Conservation (phyloP, 1,140 invertebrate species). For the Bactericera cockerelli region DNA sequence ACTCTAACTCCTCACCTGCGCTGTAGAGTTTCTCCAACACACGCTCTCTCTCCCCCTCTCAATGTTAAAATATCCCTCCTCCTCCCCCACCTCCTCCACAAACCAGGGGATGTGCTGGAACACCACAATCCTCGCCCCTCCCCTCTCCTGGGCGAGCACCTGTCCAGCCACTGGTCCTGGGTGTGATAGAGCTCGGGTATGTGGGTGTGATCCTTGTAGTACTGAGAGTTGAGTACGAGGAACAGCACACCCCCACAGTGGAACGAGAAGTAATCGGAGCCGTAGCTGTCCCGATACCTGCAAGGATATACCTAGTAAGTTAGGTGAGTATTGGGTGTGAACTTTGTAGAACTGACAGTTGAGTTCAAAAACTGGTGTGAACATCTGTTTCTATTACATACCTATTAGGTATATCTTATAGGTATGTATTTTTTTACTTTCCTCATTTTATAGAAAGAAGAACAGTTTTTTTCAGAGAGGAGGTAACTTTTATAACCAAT, state of each 20-base stretch:
- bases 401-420: too few species aligned
- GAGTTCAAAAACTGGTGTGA: too few species aligned
- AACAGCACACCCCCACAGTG: constrained; percentile 37
- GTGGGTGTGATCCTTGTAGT: constrained; percentile 25
- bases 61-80: constrained; percentile 33
- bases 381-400: too few species aligned
- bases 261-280: constrained; percentile 41
- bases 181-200: constrained; percentile 27
- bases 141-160: constrained; percentile 22
- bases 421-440: too few species aligned
- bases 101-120: constrained; percentile 43
- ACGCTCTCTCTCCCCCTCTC: constrained; percentile 23
- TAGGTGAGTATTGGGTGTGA: too few species aligned
- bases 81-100: constrained; percentile 29
- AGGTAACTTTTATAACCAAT: too few species aligned
- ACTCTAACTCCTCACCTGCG: constrained; percentile 29
- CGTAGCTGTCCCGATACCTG: constrained; percentile 32
- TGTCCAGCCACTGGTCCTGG: constrained; percentile 33
- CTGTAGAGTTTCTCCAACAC: constrained; percentile 32
- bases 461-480: too few species aligned
- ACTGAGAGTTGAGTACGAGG: constrained; percentile 39
- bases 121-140: constrained; percentile 27
- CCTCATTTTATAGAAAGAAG: too few species aligned
- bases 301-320: too few species aligned
- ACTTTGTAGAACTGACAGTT: too few species aligned